These are phyloP conservation scores for Cydia strobilella DNA, from an alignment of 1,140 invertebrate species.

Conservation along the genomic window DNA sequence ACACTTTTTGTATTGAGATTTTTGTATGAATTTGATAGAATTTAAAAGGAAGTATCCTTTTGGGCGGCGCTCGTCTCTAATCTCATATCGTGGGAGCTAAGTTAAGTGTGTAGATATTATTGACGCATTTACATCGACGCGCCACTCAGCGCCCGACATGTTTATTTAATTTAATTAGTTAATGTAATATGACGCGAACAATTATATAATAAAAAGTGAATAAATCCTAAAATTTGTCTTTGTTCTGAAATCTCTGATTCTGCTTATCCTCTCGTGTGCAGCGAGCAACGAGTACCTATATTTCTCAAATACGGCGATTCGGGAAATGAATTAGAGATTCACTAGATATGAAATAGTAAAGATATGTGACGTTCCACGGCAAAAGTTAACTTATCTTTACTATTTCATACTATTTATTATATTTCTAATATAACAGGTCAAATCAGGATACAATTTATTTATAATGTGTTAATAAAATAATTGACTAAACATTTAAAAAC, in stretches of 20 bases:
- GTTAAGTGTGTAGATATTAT: constrained; percentile 48
- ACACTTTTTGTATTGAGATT: neutral
- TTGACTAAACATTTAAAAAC: too few relatives aligned
- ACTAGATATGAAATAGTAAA: too few relatives aligned
- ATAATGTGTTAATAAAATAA: too few relatives aligned
- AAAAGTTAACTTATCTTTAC: too few relatives aligned
- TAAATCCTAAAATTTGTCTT: neutral
- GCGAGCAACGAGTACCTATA: too few relatives aligned
- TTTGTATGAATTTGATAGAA: neutral
- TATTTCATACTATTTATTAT: too few relatives aligned
- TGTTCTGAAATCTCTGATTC: neutral
- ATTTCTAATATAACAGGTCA: too few relatives aligned
- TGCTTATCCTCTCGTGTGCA: too few relatives aligned
- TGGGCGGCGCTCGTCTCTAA: constrained; percentile 34
- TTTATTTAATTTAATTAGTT: constrained; percentile 43
- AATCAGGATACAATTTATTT: too few relatives aligned
- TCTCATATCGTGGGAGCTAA: constrained; percentile 39
- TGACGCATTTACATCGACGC: constrained; percentile 44
- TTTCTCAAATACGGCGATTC: too few relatives aligned
- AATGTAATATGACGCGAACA: constrained; percentile 43
- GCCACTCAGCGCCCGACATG: constrained; percentile 43
- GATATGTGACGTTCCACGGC: too few relatives aligned
- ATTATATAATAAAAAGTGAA: constrained; percentile 26
- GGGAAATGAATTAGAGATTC: too few relatives aligned
- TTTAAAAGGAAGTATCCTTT: neutral